Evolutionary conservation across 2,797 vertebrate species (phyloP), one percentile per base, ranked within the genome.

Genomic region (Alcedo atthis): DNA sequence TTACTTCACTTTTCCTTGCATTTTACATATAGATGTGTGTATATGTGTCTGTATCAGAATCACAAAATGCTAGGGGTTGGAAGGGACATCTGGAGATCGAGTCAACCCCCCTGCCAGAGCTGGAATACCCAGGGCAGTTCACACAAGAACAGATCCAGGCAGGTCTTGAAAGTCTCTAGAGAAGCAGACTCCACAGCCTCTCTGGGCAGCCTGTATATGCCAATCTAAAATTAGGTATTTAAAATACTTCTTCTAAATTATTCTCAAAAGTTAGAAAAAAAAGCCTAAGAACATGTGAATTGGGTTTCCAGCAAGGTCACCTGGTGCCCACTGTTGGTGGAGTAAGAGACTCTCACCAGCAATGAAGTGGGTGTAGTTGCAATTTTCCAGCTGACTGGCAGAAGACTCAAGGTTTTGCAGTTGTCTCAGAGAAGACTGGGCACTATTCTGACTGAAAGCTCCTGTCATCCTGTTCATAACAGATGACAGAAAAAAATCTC

Each of bases 201-300:
- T 53, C 51, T 30, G 15, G 51, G 16, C 28, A 53, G 28, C 16
- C 51, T 53, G 25, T 30, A 42, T 15, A 46, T 8, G 14, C 19
- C 26, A 13, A 59, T 10, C 40, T 43, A 75, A 49, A 84, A 55
- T 28, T 4, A 68, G 22, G 8, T 32, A 59, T 40, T 91, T 70
- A 5, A 77, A 87, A 62, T 25, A 9, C 2, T 35, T 45, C 1
- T 37, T 78, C 49, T 30, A 69, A 73, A 43, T 64, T 16, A 33
- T 48, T 40, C 17, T 57, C 12, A 22, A 10, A 91, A 73, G 48
- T 63, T 46, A 73, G 33, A 22, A 49, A 42, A 33, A 81, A 87
- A 74, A 49, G 48, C 5, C 49, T 62, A 48, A 2, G 2, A 69
- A 21, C 12, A 35, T 0, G 0, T 26, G 10, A 70, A 42, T 53